Evolutionary conservation across 2,113 vertebrate species (phyloP).

Genomic region (Indri indri): DNA sequence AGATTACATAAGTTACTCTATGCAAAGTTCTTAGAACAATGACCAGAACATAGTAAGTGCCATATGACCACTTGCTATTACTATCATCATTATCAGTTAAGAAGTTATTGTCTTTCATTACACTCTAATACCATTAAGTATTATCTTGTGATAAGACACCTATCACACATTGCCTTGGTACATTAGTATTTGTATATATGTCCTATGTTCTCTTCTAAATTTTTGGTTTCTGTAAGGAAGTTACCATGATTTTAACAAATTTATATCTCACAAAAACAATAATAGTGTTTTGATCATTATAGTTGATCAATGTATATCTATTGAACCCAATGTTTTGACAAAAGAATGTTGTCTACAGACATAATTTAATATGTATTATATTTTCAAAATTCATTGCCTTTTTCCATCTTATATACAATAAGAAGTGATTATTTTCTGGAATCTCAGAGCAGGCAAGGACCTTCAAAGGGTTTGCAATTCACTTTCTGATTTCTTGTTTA

Average conservation of each 20-base stretch:
- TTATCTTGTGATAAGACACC: neutral
- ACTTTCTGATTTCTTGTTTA: neutral
- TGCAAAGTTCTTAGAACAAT: neutral
- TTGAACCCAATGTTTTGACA: neutral
- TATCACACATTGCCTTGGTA: neutral
- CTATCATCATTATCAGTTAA: neutral
- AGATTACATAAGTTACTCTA: neutral
- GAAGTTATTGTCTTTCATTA: neutral
- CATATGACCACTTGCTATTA: neutral
- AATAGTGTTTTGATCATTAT: neutral
- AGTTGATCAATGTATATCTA: neutral
- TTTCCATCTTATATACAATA: neutral
- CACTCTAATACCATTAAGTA: neutral
- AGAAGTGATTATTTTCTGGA: slow-evolving; percentile 21
- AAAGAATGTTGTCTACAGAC: neutral
- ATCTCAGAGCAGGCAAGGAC: neutral
- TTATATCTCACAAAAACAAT: neutral
- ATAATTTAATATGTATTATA: neutral
- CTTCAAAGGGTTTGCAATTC: slow-evolving; percentile 2
- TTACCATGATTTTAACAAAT: neutral
- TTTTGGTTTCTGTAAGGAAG: neutral
- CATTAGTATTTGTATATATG: neutral
- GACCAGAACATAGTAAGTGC: neutral
- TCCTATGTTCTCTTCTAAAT: neutral
- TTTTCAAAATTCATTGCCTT: neutral